These are phyloP conservation scores for Herpetotheres cachinnans DNA, from an alignment of 2,113 vertebrate species.

Conservation along the genomic window DNA sequence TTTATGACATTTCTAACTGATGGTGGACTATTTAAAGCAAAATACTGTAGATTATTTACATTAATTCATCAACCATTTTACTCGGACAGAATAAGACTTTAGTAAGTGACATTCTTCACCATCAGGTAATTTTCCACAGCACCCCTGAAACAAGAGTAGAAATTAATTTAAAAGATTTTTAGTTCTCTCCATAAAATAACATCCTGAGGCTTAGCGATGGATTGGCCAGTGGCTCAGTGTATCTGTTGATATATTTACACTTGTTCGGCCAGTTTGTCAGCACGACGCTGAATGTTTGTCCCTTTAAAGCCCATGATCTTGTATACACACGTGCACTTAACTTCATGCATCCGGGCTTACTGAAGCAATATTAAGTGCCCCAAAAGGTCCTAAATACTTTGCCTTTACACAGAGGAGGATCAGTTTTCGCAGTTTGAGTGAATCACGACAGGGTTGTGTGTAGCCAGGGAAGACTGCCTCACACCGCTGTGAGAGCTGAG, in stretches of 20 bases:
- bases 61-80: neutral
- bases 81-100: neutral
- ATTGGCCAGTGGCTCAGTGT: accelerated
- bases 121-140: neutral
- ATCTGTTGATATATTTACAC: neutral
- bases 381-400: neutral
- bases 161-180: neutral
- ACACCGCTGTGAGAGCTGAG: neutral
- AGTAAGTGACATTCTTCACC: neutral
- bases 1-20: neutral
- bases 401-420: neutral
- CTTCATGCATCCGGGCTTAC: neutral
- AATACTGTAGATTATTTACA: neutral
- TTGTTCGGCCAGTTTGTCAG: neutral
- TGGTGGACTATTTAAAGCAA: neutral
- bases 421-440: neutral
- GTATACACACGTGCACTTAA: too few relatives aligned
- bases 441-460: neutral
- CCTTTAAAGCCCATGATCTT: neutral
- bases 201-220: neutral
- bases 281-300: neutral
- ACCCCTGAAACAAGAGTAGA: neutral
- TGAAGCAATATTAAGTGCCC: neutral
- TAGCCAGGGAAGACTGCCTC: too few relatives aligned
- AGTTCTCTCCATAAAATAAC: neutral